Conservation (phyloP, 2,888 invertebrate genomes). For the Phalera bucephala region DNA sequence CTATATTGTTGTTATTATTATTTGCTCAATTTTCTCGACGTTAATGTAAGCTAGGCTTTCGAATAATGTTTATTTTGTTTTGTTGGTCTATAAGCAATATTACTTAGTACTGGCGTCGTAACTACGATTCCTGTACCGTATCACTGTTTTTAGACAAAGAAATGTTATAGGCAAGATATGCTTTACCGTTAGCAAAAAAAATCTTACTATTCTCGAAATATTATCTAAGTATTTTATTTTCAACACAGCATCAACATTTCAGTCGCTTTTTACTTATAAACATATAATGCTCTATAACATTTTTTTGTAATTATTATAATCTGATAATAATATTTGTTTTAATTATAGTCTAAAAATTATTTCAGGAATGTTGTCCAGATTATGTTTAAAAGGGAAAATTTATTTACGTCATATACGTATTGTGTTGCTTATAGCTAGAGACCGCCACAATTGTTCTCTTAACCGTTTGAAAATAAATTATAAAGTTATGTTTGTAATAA, state of each 20-base stretch:
- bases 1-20: constrained; percentile 78
- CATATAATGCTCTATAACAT: neutral
- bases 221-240: too few relatives aligned
- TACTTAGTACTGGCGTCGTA: constrained; percentile 1
- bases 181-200: too few relatives aligned
- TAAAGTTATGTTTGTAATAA: too few relatives aligned
- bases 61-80: constrained; percentile 60
- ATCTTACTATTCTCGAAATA: too few relatives aligned
- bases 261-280: too few relatives aligned
- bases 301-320: neutral
- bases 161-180: constrained; percentile 27
- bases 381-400: neutral
- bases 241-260: too few relatives aligned
- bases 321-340: neutral
- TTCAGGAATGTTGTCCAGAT: neutral
- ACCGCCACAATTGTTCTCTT: too few relatives aligned
- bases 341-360: neutral
- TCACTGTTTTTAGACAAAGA: constrained; percentile 21
- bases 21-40: constrained; percentile 80
- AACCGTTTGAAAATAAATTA: too few relatives aligned
- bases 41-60: constrained; percentile 71
- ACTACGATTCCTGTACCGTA: constrained; percentile 2
- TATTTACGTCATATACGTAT: too few relatives aligned
- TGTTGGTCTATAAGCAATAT: constrained; percentile 47
- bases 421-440: too few relatives aligned